Conservation (phyloP, 2,797 vertebrate species). For the Pseudopleuronectes americanus region DNA sequence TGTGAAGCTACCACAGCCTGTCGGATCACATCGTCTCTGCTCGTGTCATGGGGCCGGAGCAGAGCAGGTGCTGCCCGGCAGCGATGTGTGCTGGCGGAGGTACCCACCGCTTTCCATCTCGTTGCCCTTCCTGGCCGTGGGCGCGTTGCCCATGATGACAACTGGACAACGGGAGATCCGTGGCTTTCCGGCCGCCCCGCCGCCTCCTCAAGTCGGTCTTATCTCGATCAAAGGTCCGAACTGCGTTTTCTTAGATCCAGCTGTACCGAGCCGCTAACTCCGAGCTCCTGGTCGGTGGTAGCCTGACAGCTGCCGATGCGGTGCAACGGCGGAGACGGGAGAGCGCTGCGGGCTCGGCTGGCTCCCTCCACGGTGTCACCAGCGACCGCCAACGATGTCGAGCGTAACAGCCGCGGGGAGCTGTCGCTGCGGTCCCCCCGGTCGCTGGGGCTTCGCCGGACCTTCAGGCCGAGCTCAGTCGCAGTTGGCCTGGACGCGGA, state of each 20-base stretch:
- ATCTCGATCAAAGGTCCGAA: conserved; percentile 43
- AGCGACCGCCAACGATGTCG: conserved; percentile 14
- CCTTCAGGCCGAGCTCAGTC: conserved; percentile 65
- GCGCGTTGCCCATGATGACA: conserved; percentile 92
- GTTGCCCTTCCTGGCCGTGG: conserved; percentile 91
- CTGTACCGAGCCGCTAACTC: conserved; percentile 44
- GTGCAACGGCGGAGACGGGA: conserved; percentile 44
- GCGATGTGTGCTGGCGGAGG: conserved; percentile 30
- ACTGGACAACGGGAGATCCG: conserved; percentile 73
- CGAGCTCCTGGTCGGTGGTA: conserved; percentile 36
- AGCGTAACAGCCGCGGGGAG: conserved; percentile 35
- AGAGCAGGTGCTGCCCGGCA: conserved; percentile 43
- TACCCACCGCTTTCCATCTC: conserved; percentile 90
- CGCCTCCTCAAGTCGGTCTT: conserved; percentile 57
- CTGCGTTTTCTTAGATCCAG: conserved; percentile 49
- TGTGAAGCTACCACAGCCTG: conserved; percentile 9
- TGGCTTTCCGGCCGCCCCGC: conserved; percentile 64
- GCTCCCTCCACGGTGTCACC: conserved; percentile 34
- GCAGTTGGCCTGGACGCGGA: conserved; percentile 61
- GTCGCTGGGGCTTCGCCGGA: conserved; percentile 47
- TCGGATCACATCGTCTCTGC: conserved; percentile 26
- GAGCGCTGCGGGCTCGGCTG: conserved; percentile 34
- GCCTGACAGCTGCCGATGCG: conserved; percentile 63
- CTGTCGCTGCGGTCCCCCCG: conserved; percentile 23
- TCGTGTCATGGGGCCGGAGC: conserved; percentile 17